These are phyloP conservation scores for Umimayanthus kanabou DNA, from an alignment of 92 coral and sea anemone species.

Conservation along the genomic window DNA sequence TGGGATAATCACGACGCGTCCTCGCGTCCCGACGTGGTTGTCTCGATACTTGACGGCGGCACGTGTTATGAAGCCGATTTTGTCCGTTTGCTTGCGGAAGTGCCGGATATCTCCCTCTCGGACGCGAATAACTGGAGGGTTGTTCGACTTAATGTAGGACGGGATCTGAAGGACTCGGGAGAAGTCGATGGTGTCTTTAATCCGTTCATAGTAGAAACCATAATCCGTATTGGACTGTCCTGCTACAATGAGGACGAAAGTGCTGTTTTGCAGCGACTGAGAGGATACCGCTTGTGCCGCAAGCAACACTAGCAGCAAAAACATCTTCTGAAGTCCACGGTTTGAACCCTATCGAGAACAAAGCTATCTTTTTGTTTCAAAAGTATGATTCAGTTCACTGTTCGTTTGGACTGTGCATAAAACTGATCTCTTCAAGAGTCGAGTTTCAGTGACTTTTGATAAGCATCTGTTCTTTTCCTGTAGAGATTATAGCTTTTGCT, in stretches of 20 bases:
- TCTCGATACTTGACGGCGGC: constrained; percentile 18
- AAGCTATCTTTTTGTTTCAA: not conserved
- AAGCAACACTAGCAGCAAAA: not conserved
- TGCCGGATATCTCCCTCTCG: constrained; percentile 24
- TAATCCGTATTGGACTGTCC: constrained; percentile 8
- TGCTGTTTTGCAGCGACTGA: not conserved
- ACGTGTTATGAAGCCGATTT: constrained; percentile 12
- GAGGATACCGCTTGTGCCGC: not conserved
- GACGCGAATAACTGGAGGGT: not conserved
- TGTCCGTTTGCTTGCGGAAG: constrained; percentile 7
- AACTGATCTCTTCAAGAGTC: not conserved
- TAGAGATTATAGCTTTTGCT: not conserved
- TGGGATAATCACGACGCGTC: constrained; percentile 19
- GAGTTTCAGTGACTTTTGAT: not conserved
- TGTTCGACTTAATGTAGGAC: not conserved
- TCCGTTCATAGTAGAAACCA: not conserved
- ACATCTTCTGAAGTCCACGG: not conserved
- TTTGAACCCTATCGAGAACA: not conserved
- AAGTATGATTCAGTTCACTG: no score
- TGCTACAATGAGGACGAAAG: constrained; percentile 1
- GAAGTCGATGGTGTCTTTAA: constrained; percentile 15
- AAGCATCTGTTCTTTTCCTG: not conserved
- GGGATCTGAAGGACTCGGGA: constrained; percentile 16
- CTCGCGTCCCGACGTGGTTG: not conserved
- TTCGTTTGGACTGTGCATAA: not conserved